Evolutionary conservation across 2,888 invertebrate genomes (phyloP), one percentile per base, ranked within the genome.

Genomic region (Branchipolynoe longqiensis): DNA sequence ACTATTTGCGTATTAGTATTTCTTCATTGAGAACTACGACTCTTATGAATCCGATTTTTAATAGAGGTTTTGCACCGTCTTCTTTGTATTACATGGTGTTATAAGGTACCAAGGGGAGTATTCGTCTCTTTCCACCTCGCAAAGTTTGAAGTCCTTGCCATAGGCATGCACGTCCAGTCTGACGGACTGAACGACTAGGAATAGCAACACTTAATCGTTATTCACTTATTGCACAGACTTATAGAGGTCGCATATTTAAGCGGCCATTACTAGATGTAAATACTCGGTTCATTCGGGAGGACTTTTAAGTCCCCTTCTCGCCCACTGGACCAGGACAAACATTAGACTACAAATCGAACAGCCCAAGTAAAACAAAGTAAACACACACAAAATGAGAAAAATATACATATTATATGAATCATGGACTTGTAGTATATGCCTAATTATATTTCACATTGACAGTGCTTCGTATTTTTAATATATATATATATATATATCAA

Each of bases 241-340:
- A 64, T 69, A 69, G 38, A n/a, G 69, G 69, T 69, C 69, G 36
- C 69, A 69, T 69, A 69, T 69, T 69, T 69, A 69, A 69, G 33
- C 38, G 69, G 38, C 69, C 12, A 22, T 33, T 69, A 36, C 69
- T 69, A 69, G 69, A 69, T 69, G 69, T 69, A 69, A 69, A 69
- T 69, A 69, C 69, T 69, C 18, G 48, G 48, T 12, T 8, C 48
- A 48, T 48, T 48, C 18, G n/a, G n/a, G n/a, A n/a, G n/a, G n/a
- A n/a, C n/a, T n/a, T n/a, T n/a, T n/a, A n/a, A n/a, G n/a, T n/a
- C n/a, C n/a, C n/a, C n/a, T n/a, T n/a, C n/a, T n/a, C n/a, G n/a
- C n/a, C n/a, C n/a, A n/a, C n/a, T n/a, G n/a, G n/a, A n/a, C n/a
- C n/a, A n/a, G n/a, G n/a, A n/a, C n/a, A n/a, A n/a, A n/a, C n/a